Conservation (phyloP, 2,888 invertebrate species). For the Drosophila quinaria region DNA sequence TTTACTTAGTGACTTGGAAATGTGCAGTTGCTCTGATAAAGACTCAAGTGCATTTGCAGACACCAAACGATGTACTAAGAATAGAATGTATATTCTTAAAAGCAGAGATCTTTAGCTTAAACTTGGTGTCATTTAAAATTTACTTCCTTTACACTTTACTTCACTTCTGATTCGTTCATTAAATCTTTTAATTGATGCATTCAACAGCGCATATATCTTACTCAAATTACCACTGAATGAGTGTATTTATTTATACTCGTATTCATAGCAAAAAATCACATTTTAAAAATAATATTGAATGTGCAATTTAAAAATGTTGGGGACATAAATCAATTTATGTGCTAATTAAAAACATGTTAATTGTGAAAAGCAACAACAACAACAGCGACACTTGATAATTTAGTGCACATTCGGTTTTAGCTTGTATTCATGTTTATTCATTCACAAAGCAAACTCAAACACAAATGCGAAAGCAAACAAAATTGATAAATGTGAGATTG, state of each 20-base stretch:
- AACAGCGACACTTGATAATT: conserved; percentile 45
- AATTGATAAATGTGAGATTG: conserved; percentile 64
- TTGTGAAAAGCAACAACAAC: conserved; percentile 42
- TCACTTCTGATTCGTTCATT: conserved; percentile 7
- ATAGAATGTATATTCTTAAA: background rate
- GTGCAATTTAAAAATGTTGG: conserved; percentile 61
- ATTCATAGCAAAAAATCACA: conserved; percentile 17
- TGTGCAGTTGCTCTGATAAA: conserved; percentile 35
- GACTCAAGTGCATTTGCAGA: conserved; percentile 36
- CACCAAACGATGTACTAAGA: background rate
- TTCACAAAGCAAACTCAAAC: conserved; percentile 32
- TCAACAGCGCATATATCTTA: conserved; percentile 39
- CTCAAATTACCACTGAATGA: conserved; percentile 51
- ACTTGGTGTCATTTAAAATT: background rate
- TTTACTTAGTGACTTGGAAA: conserved; percentile 54
- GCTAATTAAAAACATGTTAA: conserved; percentile 76
- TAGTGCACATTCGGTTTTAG: conserved; percentile 34
- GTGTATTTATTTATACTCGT: conserved; percentile 56
- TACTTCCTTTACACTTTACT: background rate
- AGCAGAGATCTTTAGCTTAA: background rate
- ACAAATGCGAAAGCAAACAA: conserved; percentile 28
- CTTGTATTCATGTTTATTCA: conserved; percentile 55
- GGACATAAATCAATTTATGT: conserved; percentile 69
- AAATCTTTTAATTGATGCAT: conserved; percentile 36
- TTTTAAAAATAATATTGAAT: conserved; percentile 59